Percentiles rank a stretch among this genome's conserved stretches.
These are phyloP conservation scores for Oxytorus armatus DNA, from an alignment of 2,888 invertebrate genomes.

Conservation along the genomic window DNA sequence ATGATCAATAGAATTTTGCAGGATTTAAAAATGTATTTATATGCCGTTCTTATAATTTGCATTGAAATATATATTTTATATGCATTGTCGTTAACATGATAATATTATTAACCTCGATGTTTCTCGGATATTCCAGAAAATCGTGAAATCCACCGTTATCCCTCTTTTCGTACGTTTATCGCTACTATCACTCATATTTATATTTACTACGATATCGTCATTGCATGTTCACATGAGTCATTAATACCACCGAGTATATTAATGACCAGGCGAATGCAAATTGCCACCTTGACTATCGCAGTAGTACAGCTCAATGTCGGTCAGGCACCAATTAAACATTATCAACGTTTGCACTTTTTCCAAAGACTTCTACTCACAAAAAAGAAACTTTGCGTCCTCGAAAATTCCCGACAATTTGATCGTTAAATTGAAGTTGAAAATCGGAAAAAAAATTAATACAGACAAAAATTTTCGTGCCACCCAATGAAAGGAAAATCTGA, in stretches of 20 bases:
- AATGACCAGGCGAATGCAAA: background rate
- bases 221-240: background rate
- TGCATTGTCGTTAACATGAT: background rate
- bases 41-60: no score
- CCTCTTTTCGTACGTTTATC: background rate
- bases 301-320: conserved; percentile 7
- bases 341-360: no score
- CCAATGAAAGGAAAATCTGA: no score
- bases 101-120: background rate
- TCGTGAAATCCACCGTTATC: background rate
- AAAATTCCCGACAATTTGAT: no score
- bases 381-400: no score
- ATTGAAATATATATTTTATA: background rate
- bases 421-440: no score
- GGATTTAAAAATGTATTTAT: background rate
- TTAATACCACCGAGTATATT: conserved; percentile 1
- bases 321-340: background rate
- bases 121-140: background rate
- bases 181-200: no score
- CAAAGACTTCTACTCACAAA: no score
- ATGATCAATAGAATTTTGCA: no score
- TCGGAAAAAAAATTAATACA: no score
- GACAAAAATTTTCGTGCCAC: no score
- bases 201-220: no score
- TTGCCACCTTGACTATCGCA: background rate